These are phyloP conservation scores for Poecilobothrus nobilitatus DNA, from an alignment of 2,888 invertebrate genomes.

Conservation along the genomic window DNA sequence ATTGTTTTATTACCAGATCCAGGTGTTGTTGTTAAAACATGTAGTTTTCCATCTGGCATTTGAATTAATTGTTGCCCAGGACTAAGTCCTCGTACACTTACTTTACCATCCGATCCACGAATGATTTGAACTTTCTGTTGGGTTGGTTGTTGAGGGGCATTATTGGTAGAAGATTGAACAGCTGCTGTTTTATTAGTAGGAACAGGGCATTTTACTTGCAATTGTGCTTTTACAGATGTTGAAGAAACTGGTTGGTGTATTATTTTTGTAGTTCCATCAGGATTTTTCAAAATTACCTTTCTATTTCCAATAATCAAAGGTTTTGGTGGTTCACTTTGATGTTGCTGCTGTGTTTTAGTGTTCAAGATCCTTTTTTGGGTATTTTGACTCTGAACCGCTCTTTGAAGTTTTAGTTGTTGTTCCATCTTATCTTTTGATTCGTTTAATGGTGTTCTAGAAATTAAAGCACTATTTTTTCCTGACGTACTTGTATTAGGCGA, in stretches of 20 bases:
- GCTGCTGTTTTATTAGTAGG: slow-evolving; percentile 29
- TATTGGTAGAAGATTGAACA: slow-evolving; percentile 47
- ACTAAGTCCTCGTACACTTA: slow-evolving; percentile 82
- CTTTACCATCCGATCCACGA: slow-evolving; percentile 80
- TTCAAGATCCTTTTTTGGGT: slow-evolving; percentile 76
- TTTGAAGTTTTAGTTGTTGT: slow-evolving; percentile 76
- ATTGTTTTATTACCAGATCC: slow-evolving; percentile 23
- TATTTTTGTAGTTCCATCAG: slow-evolving; percentile 57
- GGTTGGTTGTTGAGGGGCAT: slow-evolving; percentile 50
- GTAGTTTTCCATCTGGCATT: slow-evolving; percentile 87
- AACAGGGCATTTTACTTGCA: slow-evolving; percentile 48
- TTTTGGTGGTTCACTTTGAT: slow-evolving; percentile 32
- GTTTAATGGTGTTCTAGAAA: slow-evolving; percentile 53
- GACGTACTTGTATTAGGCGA: slow-evolving; percentile 30
- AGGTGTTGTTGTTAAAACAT: slow-evolving; percentile 55
- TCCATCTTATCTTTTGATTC: slow-evolving; percentile 87
- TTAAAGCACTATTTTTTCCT: slow-evolving; percentile 24
- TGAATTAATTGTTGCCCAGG: slow-evolving; percentile 90
- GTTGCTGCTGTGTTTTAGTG: slow-evolving; percentile 45
- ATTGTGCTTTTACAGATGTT: slow-evolving; percentile 58
- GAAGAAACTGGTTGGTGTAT: slow-evolving; percentile 55
- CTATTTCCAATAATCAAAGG: slow-evolving; percentile 34
- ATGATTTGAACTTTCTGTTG: slow-evolving; percentile 73
- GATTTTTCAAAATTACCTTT: slow-evolving; percentile 45
- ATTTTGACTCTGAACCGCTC: slow-evolving; percentile 84